Evolutionary conservation across 2,888 invertebrate species (phyloP), one percentile per base, ranked within the genome.

Genomic region (Torymus texanus): DNA sequence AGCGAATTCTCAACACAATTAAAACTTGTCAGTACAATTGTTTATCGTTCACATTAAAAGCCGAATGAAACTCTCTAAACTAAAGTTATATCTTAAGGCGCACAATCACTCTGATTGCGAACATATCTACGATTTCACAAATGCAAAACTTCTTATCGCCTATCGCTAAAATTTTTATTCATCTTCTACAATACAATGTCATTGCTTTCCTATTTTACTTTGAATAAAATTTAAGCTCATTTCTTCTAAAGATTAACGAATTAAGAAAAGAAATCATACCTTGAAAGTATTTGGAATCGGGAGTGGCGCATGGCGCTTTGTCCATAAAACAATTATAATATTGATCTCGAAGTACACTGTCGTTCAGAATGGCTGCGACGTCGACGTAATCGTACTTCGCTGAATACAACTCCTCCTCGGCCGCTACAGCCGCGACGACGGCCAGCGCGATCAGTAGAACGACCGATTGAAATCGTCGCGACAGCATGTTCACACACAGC

Each of bases 311-410:
- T 0, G 85, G 84, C 71, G 81, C 83, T 2, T 68, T 80, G 21
- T 85, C 87, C 79, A 87, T 81, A 61, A 88, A 84, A 67, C 88
- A 89, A 0, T 82, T 77, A 65, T 87, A 87, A 75, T 88, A 88
- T 41, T 86, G 84, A 53, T 84, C 82, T 11, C 88, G 84, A n/a
- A 86, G 61, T 13, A 76, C 75, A 16, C 85, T 85, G 79, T 88
- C 87, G 2, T 63, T 65, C 65, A 89, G 83, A 82, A 88, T 86
- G 14, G 81, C 85, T 5, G 81, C 83, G 62, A 84, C 85, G 75
- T 87, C 82, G 61, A 88, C 72, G 70, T 87, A 78, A 81, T 85
- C 85, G 66, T 83, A 87, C 67, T 83, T 85, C 75, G 84, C 84
- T 14, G 86, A 79, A 77, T 86, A 87, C 11, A 58, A 68, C n/a